phyloP scores from a whole-genome alignment of 2,797 vertebrate genomes.

The Tapirus indicus region DNA sequence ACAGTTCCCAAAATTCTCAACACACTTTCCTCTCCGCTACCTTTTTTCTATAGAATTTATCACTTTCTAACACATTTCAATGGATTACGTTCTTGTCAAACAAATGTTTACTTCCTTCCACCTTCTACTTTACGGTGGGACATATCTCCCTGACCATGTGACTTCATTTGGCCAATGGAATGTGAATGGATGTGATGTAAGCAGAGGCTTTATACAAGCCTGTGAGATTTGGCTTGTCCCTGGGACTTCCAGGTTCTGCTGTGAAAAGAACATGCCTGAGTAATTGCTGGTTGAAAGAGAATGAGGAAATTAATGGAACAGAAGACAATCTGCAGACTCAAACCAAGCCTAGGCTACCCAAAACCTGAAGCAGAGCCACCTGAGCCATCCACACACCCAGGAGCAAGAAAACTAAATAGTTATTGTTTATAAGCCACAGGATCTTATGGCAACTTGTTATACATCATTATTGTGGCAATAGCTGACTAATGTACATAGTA shows the following conservation, averaged over 20 bases:
- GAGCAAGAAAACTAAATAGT: background rate
- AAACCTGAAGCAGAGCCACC: background rate
- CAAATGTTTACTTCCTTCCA: accelerated
- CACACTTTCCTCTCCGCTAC: background rate
- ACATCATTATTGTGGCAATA: background rate
- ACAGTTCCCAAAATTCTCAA: background rate
- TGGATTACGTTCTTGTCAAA: background rate
- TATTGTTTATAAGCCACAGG: background rate
- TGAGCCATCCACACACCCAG: background rate
- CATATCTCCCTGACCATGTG: background rate
- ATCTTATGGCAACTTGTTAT: background rate
- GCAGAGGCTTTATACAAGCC: background rate
- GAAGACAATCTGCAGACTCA: background rate
- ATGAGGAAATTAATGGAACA: background rate
- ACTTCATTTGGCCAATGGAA: background rate
- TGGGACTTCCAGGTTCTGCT: background rate
- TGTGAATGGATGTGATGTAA: background rate
- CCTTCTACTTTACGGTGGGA: background rate
- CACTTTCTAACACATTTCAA: background rate
- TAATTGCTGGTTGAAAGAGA: background rate
- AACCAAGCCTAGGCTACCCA: background rate
- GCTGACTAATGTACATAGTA: background rate
- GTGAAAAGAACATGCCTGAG: background rate
- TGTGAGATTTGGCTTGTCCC: background rate
- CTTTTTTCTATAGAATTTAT: background rate